phyloP scores from a whole-genome alignment of 2,113 vertebrate species.

The Suncus etruscus region DNA sequence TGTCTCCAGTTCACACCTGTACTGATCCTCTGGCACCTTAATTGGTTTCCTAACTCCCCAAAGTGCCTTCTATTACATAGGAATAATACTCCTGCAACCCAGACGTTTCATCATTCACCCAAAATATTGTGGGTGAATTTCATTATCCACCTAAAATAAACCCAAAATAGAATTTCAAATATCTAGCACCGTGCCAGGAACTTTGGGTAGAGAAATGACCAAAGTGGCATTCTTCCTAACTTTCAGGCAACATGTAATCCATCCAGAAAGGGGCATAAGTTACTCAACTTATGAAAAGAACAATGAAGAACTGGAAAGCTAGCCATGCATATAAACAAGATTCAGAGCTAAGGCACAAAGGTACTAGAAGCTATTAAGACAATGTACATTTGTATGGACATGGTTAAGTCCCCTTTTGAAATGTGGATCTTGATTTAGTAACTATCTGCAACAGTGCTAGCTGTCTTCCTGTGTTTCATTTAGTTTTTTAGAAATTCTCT shows the following conservation, averaged over 20 bases:
- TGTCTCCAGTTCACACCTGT: slow-evolving; percentile 2
- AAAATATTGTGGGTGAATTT: slow-evolving; percentile 23
- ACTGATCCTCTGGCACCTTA: neutral
- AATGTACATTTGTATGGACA: no score
- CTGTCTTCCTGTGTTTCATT: slow-evolving; percentile 30
- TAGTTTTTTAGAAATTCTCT: slow-evolving; percentile 36
- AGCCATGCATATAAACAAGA: slow-evolving; percentile 21
- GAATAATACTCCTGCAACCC: neutral
- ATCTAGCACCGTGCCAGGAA: neutral
- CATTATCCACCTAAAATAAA: slow-evolving; percentile 35
- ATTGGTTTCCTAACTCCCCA: slow-evolving; percentile 48
- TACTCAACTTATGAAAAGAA: neutral
- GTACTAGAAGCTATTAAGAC: neutral
- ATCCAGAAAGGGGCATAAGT: neutral
- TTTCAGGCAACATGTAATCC: neutral
- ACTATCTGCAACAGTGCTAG: neutral
- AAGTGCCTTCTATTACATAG: slow-evolving; percentile 12
- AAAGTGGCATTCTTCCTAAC: neutral
- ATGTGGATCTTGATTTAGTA: neutral
- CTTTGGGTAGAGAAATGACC: neutral
- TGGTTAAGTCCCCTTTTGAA: neutral
- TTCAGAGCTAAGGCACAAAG: neutral
- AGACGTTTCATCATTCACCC: slow-evolving; percentile 31
- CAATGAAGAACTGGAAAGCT: neutral
- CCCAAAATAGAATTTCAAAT: neutral